These are phyloP conservation scores for Glaucidium brasilianum DNA, from an alignment of 2,113 vertebrate species.

Conservation along the genomic window DNA sequence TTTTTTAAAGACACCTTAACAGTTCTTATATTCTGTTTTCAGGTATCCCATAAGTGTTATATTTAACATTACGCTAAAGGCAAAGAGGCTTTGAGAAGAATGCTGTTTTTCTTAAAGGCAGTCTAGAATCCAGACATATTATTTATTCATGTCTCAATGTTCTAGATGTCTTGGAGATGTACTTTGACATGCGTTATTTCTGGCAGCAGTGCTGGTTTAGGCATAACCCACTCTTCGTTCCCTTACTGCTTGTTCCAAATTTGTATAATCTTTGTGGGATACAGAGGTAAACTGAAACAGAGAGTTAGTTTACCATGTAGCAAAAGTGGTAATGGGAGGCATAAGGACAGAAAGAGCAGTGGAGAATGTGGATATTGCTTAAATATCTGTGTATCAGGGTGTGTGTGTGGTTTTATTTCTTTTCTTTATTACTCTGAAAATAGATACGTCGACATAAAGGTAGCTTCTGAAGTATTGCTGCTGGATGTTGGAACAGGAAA, in stretches of 20 bases:
- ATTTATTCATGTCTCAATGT: slow-evolving; percentile 29
- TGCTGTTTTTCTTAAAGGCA: not conserved
- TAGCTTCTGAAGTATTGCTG: not conserved
- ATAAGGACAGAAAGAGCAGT: not conserved
- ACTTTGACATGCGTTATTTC: slow-evolving; percentile 19
- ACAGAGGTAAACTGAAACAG: not conserved
- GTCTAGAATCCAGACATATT: not conserved
- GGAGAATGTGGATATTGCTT: not conserved
- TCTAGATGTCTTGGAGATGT: slow-evolving; percentile 10
- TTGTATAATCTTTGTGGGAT: not conserved
- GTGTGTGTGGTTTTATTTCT: not conserved
- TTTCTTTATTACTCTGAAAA: not conserved
- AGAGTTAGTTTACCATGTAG: not conserved
- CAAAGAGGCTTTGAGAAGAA: not conserved
- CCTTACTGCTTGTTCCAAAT: not conserved
- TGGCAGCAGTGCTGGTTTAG: slow-evolving; percentile 37
- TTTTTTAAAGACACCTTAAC: not conserved
- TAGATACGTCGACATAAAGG: not conserved
- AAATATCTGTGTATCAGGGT: not conserved
- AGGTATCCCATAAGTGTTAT: not conserved
- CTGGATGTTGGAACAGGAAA: not conserved
- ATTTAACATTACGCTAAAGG: not conserved
- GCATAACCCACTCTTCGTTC: not conserved
- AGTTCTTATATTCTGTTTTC: not conserved
- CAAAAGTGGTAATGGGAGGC: not conserved